A percentile compares a stretch with the other conserved stretches of the same genome.
Evolutionary conservation across 23 tunicate genomes (phyloP).

Genomic region (Diplosoma virens): DNA sequence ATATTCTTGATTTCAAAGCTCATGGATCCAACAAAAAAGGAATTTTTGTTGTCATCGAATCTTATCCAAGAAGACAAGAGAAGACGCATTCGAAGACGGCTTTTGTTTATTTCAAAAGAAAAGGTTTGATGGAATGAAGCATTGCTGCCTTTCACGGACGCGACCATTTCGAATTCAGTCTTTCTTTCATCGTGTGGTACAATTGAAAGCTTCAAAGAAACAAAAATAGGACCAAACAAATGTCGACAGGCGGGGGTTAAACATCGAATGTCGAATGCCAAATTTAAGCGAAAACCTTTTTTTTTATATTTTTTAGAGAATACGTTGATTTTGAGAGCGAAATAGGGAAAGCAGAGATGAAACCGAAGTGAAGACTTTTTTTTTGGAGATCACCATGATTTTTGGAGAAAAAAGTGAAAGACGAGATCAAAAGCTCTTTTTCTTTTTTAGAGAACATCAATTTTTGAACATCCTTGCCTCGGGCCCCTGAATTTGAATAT

Average conservation of each 20-base stretch:
- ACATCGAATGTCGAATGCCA: slow-evolving; percentile 34
- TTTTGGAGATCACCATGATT: too few species aligned
- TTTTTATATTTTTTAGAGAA: too few species aligned
- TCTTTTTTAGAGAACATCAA: too few species aligned
- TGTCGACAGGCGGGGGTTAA: neutral
- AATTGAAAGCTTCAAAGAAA: slow-evolving; percentile 33
- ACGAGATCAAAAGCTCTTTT: too few species aligned
- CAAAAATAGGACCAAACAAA: neutral
- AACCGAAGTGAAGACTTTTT: too few species aligned
- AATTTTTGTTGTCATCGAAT: neutral
- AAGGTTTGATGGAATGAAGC: slow-evolving; percentile 43
- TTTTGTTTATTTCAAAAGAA: slow-evolving; percentile 8
- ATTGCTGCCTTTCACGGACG: slow-evolving; percentile 1
- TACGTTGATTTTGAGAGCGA: too few species aligned
- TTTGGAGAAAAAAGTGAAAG: too few species aligned
- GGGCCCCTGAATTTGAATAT: too few species aligned
- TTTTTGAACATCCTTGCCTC: too few species aligned
- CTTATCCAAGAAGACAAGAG: slow-evolving; percentile 44
- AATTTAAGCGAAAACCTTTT: too few species aligned
- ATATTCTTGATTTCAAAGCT: slow-evolving; percentile 48
- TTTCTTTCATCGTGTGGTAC: slow-evolving; percentile 11
- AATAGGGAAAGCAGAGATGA: too few species aligned
- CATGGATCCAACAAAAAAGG: slow-evolving; percentile 48
- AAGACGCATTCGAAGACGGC: slow-evolving; percentile 10
- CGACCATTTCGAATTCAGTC: slow-evolving; percentile 1